Base-by-base conservation (phyloP, 2,113 vertebrate genomes). In the Leptocoma aspasia region DNA sequence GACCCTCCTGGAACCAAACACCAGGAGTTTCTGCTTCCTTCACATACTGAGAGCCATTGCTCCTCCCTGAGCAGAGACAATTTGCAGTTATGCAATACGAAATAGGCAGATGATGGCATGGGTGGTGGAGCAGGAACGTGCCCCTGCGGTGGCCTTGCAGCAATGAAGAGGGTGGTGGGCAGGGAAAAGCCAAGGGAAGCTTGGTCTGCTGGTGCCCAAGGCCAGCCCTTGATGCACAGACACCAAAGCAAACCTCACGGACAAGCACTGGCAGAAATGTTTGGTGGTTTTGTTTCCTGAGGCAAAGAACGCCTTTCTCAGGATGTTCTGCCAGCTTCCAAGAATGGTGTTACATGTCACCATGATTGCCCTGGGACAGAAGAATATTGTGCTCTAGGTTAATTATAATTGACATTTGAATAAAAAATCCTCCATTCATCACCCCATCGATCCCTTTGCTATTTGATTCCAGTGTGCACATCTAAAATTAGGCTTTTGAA, bases 401-500 rank as follows among this genome's bases (percentile, higher is more conserved):
- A 93, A 94, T 73, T 87, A 52, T 45, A 90, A 94, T 41, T 90
- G 85, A 69, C 64, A 94, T 86, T 86, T 93, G 85, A 88, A 93
- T 85, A 59, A 80, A 71, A 91, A 90, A 30, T 44, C 41, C 56
- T 89, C 52, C 37, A 31, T 83, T 88, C 22, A 10, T 89, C 49
- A 78, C 49, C 14, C 68, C 47, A 45, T 60, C 3, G 4, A 81
- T 93, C 56, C 52, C 82, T 81, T 81, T 89, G 93, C 71, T 91
- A 79, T 92, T 92, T 90, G 76, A 95, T 80, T 89, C 83, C 82
- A 80, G 26, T n/a, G n/a, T 2, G 2, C 65, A n/a, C 1, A 6
- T 86, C 90, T 96, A 78, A 92, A 92, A 94, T 92, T 85, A 88
- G 82, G 31, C 52, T 59, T 93, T 80, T 85, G 82, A 92, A 85